A percentile compares a stretch with the other conserved stretches of the same genome.
These are phyloP conservation scores for Collichthys lucidus DNA, from an alignment of 2,113 vertebrate genomes.

Conservation along the genomic window DNA sequence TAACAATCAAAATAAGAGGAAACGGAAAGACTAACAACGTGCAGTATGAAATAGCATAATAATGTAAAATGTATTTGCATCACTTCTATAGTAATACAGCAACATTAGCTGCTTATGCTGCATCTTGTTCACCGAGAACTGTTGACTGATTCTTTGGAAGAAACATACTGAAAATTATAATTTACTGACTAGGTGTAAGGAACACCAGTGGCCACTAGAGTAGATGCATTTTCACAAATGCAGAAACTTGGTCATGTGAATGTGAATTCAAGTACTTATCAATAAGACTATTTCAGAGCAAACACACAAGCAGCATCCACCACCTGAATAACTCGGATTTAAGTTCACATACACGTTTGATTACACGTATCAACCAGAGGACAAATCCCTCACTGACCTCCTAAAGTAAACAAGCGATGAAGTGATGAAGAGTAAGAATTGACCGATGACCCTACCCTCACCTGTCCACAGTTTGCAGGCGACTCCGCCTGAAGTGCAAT, in stretches of 20 bases:
- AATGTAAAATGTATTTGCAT: slow-evolving; percentile 4
- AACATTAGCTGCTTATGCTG: slow-evolving; percentile 5
- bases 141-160: slow-evolving; percentile 4
- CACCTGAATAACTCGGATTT: slow-evolving; percentile 2
- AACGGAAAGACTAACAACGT: background rate
- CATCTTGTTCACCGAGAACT: background rate
- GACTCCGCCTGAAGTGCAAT: slow-evolving; percentile 81
- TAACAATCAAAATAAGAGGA: slow-evolving; percentile 9
- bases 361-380: slow-evolving; percentile 14
- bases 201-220: slow-evolving; percentile 42
- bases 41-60: background rate
- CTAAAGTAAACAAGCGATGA: slow-evolving; percentile 73
- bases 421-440: slow-evolving; percentile 67
- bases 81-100: slow-evolving; percentile 7
- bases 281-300: slow-evolving; percentile 1
- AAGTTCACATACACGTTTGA: slow-evolving; percentile 7
- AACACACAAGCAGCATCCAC: slow-evolving; percentile 16
- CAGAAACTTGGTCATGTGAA: slow-evolving; percentile 19
- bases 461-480: slow-evolving; percentile 80
- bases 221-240: slow-evolving; percentile 59
- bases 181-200: slow-evolving; percentile 9
- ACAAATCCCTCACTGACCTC: slow-evolving; percentile 30
- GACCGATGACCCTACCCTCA: slow-evolving; percentile 79
- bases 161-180: background rate
- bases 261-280: slow-evolving; percentile 4